A percentile compares a stretch with the other conserved stretches of the same genome.
Evolutionary conservation across 2,888 invertebrate species (phyloP).

Genomic region (Nomada flava): DNA sequence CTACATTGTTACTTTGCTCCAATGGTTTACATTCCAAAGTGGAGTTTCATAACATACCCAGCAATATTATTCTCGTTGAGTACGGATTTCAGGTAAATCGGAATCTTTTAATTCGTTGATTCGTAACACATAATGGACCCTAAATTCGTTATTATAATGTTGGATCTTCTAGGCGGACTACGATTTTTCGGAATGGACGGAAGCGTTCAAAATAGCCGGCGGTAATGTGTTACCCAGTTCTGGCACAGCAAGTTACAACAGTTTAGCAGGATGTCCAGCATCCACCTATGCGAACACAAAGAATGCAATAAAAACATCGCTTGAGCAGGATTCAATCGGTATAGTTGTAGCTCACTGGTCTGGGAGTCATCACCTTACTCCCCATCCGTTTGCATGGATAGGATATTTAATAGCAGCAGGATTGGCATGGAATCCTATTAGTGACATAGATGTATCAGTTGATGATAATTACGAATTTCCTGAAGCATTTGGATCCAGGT

Average conservation of each 20-base stretch:
- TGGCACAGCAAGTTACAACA: slow-evolving; percentile 87
- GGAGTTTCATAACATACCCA: slow-evolving; percentile 84
- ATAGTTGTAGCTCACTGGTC: slow-evolving; percentile 87
- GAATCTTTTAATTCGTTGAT: neutral
- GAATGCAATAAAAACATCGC: slow-evolving; percentile 85
- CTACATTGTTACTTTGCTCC: slow-evolving; percentile 84
- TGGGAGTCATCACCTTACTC: slow-evolving; percentile 86
- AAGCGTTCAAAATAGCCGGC: slow-evolving; percentile 84
- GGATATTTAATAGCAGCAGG: slow-evolving; percentile 86
- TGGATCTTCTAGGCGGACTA: slow-evolving; percentile 84
- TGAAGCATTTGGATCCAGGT: slow-evolving; percentile 71
- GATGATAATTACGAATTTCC: slow-evolving; percentile 77
- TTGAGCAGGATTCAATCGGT: slow-evolving; percentile 85
- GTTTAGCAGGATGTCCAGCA: slow-evolving; percentile 87
- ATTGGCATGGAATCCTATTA: slow-evolving; percentile 86
- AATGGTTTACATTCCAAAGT: slow-evolving; percentile 84
- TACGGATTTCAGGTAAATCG: slow-evolving; percentile 86
- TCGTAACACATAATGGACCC: neutral
- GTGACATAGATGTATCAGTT: slow-evolving; percentile 79
- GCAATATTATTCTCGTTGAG: slow-evolving; percentile 86
- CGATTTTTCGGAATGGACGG: slow-evolving; percentile 85
- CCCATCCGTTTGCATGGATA: slow-evolving; percentile 86
- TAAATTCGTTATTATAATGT: neutral
- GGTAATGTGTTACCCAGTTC: slow-evolving; percentile 86
- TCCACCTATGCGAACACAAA: slow-evolving; percentile 86